Conservation (phyloP, 1,140 invertebrate species). For the Papilio polyxenes region DNA sequence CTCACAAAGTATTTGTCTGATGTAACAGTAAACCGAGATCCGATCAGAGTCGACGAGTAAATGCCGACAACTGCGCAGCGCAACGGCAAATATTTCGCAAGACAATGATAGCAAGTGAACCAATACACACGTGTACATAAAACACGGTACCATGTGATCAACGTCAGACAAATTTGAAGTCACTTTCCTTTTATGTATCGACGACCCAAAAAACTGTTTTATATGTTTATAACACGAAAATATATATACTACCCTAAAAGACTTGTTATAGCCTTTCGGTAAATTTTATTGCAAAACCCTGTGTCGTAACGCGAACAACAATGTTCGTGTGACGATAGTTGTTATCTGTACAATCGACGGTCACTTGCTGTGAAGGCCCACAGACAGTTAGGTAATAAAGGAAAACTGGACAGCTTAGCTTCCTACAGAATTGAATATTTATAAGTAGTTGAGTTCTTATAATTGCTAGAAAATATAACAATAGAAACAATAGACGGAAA, state of each 20-base stretch:
- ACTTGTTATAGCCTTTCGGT: neutral
- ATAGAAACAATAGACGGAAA: constrained; percentile 13
- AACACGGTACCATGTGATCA: neutral
- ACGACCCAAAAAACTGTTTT: neutral
- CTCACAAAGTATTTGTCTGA: constrained; percentile 10
- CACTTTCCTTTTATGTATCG: neutral
- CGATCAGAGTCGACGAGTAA: neutral
- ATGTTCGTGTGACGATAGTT: neutral
- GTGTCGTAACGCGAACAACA: neutral
- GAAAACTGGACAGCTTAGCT: constrained; percentile 5
- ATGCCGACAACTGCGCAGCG: constrained; percentile 3
- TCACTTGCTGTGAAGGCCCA: constrained; percentile 5
- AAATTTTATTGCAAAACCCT: constrained; percentile 19
- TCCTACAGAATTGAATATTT: neutral
- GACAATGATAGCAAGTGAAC: neutral
- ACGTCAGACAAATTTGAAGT: neutral
- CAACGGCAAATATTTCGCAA: constrained; percentile 12
- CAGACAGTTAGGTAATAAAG: constrained; percentile 5
- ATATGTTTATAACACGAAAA: neutral
- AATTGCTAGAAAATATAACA: neutral
- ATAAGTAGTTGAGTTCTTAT: neutral
- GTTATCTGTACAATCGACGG: neutral
- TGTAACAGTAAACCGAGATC: constrained; percentile 1
- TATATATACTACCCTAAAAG: neutral
- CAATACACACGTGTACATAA: neutral